These are phyloP conservation scores for Ptychadena robeensis DNA, from an alignment of 2,797 vertebrate species.

Conservation along the genomic window DNA sequence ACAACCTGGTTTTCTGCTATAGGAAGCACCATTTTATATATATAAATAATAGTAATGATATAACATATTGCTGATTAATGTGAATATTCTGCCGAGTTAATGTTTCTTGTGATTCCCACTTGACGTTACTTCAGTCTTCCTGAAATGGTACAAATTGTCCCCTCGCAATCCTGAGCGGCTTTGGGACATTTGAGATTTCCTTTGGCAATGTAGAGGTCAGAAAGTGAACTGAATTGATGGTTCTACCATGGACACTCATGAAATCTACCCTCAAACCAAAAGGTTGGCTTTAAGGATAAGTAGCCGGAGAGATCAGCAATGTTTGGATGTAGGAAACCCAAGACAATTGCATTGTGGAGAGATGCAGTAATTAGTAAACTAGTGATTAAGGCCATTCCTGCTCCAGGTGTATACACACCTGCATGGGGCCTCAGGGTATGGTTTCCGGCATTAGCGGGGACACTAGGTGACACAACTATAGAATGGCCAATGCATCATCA, in stretches of 20 bases:
- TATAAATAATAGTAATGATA: too few relatives aligned
- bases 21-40: too few relatives aligned
- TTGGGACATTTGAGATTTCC: neutral
- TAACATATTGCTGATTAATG: too few relatives aligned
- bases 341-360: conserved; percentile 35
- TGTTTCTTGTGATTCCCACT: too few relatives aligned
- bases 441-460: neutral
- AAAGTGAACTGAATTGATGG: neutral
- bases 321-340: conserved; percentile 50
- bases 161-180: neutral
- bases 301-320: conserved; percentile 30
- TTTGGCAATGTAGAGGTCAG: neutral
- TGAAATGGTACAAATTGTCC: neutral
- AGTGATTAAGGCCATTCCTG: conserved; percentile 49
- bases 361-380: conserved; percentile 50
- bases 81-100: too few relatives aligned
- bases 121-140: neutral
- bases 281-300: conserved; percentile 26
- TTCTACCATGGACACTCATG: conserved; percentile 22
- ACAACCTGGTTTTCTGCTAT: too few relatives aligned
- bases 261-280: neutral
- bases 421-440: conserved; percentile 45
- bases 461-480: neutral
- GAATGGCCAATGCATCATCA: neutral
- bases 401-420: conserved; percentile 53